A percentile compares a stretch with the other conserved stretches of the same genome.
These are phyloP conservation scores for Eretmochelys imbricata DNA, from an alignment of 2,113 vertebrate species.

Conservation along the genomic window DNA sequence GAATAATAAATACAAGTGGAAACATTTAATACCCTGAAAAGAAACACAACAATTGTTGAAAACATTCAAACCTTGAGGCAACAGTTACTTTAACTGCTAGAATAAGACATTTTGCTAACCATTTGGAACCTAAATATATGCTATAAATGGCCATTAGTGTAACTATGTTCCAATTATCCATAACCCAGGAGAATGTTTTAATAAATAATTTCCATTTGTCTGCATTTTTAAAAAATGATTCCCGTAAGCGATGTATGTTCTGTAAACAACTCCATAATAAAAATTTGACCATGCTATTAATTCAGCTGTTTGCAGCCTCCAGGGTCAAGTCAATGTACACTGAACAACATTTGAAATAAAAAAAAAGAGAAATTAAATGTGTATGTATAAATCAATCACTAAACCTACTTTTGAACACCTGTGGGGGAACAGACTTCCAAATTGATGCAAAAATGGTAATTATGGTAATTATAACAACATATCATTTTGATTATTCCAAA, in stretches of 20 bases:
- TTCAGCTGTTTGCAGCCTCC: neutral
- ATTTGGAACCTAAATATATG: slow-evolving; percentile 7
- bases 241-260: neutral
- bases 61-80: neutral
- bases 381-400: neutral
- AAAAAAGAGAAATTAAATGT: slow-evolving; percentile 10
- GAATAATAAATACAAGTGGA: neutral
- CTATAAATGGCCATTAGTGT: neutral
- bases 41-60: neutral
- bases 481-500: neutral
- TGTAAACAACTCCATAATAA: neutral
- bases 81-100: neutral
- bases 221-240: neutral
- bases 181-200: slow-evolving; percentile 12
- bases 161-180: slow-evolving; percentile 32
- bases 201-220: slow-evolving; percentile 49
- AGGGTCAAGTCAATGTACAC: neutral
- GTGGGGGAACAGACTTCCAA: neutral
- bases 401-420: neutral
- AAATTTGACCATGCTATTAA: neutral
- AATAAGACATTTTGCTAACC: neutral
- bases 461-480: neutral
- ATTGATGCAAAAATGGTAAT: neutral
- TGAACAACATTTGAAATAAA: neutral
- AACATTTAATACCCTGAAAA: neutral